Conservation (phyloP, 1,140 invertebrate species). For the Whitmania pigra region DNA sequence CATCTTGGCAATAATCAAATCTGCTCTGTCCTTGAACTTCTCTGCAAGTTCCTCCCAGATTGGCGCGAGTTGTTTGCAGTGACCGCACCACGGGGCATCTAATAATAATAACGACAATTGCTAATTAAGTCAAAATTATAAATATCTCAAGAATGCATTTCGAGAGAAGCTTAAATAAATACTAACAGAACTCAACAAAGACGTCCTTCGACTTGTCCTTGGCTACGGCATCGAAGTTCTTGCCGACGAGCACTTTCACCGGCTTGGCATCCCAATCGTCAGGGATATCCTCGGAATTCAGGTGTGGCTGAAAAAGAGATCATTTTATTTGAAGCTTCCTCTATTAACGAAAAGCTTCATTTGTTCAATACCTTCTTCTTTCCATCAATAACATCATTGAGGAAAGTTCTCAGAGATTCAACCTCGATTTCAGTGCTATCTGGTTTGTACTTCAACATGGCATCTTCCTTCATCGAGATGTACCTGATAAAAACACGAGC, state of each 20-base stretch:
- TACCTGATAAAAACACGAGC: not conserved
- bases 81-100: constrained; percentile 99
- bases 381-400: constrained; percentile 72
- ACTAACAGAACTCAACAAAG: constrained; percentile 83
- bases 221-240: constrained; percentile 89
- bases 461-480: constrained; percentile 48
- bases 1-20: constrained; percentile 91
- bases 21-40: constrained; percentile 67
- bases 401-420: constrained; percentile 68
- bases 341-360: not conserved
- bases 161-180: constrained; percentile 4
- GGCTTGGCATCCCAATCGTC: constrained; percentile 92
- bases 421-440: constrained; percentile 59
- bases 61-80: constrained; percentile 92
- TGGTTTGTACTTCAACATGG: constrained; percentile 97
- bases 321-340: too few relatives aligned
- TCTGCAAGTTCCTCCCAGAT: constrained; percentile 78
- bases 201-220: constrained; percentile 79
- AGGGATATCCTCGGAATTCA: constrained; percentile 82
- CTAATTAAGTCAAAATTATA: not conserved
- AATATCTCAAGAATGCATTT: not conserved
- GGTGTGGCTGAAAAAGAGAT: constrained; percentile 48
- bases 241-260: constrained; percentile 84
- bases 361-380: constrained; percentile 77
- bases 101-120: constrained; percentile 14